A percentile compares a stretch with the other conserved stretches of the same genome.
These are phyloP conservation scores for Notiomystis cincta DNA, from an alignment of 2,113 vertebrate species.

Conservation along the genomic window DNA sequence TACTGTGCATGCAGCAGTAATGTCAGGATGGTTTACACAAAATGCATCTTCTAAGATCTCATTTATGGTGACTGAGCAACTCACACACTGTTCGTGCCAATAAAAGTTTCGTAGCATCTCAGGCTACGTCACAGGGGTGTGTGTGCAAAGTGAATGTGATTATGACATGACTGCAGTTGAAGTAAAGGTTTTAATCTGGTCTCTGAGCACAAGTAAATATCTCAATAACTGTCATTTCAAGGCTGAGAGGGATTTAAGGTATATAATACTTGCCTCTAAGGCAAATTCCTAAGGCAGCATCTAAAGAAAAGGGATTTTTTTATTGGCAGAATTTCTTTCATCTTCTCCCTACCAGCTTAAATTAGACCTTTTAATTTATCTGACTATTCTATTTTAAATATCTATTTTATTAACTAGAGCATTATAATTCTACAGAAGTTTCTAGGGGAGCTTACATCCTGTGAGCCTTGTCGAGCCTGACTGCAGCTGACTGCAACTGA, in stretches of 20 bases:
- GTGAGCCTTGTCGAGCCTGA: neutral
- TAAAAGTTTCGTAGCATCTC: neutral
- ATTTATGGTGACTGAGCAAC: neutral
- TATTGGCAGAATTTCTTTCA: neutral
- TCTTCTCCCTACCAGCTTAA: neutral
- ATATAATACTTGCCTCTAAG: neutral
- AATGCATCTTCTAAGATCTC: neutral
- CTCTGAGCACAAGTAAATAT: accelerated
- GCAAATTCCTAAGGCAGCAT: neutral
- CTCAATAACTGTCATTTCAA: neutral
- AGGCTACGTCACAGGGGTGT: neutral
- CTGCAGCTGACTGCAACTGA: neutral
- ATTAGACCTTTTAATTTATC: neutral
- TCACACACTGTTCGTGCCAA: neutral
- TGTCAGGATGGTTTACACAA: neutral
- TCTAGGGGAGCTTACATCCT: neutral
- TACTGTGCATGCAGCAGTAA: neutral
- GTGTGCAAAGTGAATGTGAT: neutral
- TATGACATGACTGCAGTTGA: neutral
- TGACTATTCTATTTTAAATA: neutral
- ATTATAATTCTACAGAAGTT: neutral
- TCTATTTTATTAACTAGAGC: neutral
- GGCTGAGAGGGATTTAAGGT: neutral
- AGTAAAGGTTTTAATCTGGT: neutral
- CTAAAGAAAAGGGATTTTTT: neutral